These are phyloP conservation scores for Pseudois nayaur DNA, from an alignment of 2,113 vertebrate genomes.

Conservation along the genomic window DNA sequence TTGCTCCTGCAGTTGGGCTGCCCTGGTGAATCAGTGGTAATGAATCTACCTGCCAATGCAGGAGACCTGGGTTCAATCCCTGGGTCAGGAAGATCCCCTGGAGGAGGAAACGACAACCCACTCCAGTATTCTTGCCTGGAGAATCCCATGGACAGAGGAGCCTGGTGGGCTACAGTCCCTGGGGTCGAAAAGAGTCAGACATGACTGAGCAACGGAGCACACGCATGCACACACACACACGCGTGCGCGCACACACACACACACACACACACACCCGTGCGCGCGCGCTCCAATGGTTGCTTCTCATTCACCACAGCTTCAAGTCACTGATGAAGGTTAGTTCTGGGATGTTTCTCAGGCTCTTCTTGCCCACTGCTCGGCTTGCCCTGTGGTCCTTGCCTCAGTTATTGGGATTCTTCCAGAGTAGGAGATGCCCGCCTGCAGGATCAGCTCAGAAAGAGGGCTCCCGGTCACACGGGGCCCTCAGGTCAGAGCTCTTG, in stretches of 20 bases:
- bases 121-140: not conserved
- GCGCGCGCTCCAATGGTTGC: rapidly evolving
- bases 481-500: not conserved
- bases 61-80: not conserved
- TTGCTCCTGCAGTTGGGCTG: not conserved
- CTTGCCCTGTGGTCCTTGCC: not conserved
- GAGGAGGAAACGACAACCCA: not conserved
- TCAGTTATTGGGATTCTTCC: not conserved
- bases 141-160: not conserved
- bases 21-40: not conserved
- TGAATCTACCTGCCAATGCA: not conserved
- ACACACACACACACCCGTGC: rapidly evolving
- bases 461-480: not conserved
- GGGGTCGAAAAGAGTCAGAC: not conserved
- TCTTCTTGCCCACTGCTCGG: not conserved
- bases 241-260: rapidly evolving
- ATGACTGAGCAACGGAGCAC: rapidly evolving
- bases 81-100: not conserved
- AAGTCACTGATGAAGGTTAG: not conserved
- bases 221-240: rapidly evolving
- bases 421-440: not conserved
- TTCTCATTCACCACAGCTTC: not conserved
- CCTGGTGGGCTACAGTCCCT: not conserved
- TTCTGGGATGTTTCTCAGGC: not conserved
- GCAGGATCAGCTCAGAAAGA: not conserved